A percentile compares a stretch with the other conserved stretches of the same genome.
Evolutionary conservation across 1,140 invertebrate genomes (phyloP).

Genomic region (Chionoecetes opilio): DNA sequence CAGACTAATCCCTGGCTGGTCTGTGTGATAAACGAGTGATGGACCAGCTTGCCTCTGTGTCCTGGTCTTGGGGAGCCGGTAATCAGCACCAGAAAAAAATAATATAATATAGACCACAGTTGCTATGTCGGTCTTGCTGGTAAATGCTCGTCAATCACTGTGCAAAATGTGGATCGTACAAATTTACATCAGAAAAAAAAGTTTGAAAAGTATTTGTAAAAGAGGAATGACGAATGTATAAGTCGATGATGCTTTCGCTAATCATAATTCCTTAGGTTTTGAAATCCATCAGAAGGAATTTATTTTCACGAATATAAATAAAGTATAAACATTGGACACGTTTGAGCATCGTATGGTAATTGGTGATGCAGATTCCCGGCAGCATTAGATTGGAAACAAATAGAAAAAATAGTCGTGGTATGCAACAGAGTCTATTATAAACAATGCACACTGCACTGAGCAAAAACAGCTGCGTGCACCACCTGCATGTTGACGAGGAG

Average conservation of each 20-base stretch:
- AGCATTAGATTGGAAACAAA: slow-evolving; percentile 13
- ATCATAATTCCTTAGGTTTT: too few relatives aligned
- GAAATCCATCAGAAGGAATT: too few relatives aligned
- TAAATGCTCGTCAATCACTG: background rate
- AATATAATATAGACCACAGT: background rate
- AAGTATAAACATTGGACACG: background rate
- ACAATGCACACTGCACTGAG: too few relatives aligned
- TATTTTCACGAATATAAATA: too few relatives aligned
- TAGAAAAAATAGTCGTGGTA: background rate
- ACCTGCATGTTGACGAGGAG: background rate
- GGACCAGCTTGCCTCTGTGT: slow-evolving; percentile 12
- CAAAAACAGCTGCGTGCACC: too few relatives aligned
- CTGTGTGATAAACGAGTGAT: slow-evolving; percentile 50
- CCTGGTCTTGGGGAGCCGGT: background rate
- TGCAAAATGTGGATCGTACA: too few relatives aligned
- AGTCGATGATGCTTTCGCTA: too few relatives aligned
- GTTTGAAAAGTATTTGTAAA: too few relatives aligned
- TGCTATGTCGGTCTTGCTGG: background rate
- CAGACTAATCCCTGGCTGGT: slow-evolving; percentile 39
- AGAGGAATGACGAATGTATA: too few relatives aligned
- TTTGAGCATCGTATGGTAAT: background rate
- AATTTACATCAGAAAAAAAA: too few relatives aligned
- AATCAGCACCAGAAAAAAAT: background rate
- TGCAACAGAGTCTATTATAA: background rate
- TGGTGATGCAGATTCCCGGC: background rate